Evolutionary conservation across 2,113 vertebrate genomes (phyloP).

Genomic region (Sinocyclocheilus rhinocerous): DNA sequence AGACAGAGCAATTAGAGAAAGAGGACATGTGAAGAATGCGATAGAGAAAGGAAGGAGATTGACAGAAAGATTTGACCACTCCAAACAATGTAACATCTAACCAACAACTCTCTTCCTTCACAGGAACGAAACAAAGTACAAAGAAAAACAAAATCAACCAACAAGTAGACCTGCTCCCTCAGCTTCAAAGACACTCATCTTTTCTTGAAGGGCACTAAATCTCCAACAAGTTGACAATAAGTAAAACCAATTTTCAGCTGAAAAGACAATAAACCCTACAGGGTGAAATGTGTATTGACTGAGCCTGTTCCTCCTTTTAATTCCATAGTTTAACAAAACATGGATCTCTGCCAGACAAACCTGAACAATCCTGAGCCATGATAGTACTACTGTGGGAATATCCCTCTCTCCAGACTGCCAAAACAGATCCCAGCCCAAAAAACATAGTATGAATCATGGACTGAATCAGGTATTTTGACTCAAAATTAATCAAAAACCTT

Average conservation of each 20-base stretch:
- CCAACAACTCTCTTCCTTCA: background rate
- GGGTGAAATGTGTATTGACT: background rate
- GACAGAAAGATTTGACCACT: background rate
- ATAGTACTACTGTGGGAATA: background rate
- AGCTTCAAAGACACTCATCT: too few species aligned
- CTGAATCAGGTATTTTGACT: background rate
- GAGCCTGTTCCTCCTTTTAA: background rate
- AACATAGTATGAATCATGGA: background rate
- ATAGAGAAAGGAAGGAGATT: background rate
- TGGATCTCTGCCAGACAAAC: background rate
- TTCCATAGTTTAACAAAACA: background rate
- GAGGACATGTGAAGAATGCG: background rate
- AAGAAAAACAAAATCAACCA: too few species aligned
- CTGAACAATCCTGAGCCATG: background rate
- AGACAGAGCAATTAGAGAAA: slow-evolving; percentile 28
- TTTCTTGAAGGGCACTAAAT: too few species aligned
- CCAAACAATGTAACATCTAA: background rate
- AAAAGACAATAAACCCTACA: too few species aligned
- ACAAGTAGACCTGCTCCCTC: too few species aligned
- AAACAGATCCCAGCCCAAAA: background rate
- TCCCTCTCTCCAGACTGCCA: background rate
- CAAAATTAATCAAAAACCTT: background rate
- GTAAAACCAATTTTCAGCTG: too few species aligned
- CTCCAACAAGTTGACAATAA: too few species aligned
- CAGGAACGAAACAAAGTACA: background rate